Evolutionary conservation across 1,140 invertebrate species (phyloP), one percentile per base, ranked within the genome.

Genomic region (Hestina assimilis): DNA sequence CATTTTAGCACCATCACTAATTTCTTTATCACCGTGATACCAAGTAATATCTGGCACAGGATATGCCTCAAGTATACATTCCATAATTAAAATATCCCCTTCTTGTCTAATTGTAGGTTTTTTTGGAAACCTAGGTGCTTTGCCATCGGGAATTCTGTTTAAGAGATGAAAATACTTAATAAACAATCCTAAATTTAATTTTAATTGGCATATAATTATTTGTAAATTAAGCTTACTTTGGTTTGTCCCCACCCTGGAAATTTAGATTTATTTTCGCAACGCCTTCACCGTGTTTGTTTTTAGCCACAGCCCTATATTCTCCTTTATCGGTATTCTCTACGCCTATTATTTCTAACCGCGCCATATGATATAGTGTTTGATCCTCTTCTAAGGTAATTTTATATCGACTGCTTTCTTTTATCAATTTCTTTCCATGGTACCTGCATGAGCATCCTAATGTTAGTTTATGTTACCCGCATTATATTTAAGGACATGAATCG

Each of bases 31-130:
- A 35, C 95, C 96, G 72, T 97, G 96, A 88, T 93, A 98, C 97
- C 97, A 99, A 3, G 94, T 96, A 67, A 99, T 98, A 75, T 98
- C 97, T 51, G 97, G 97, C 38, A 96, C 92, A 12, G 97, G 97
- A 89, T 98, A 93, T 31, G 97, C 97, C 91, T 98, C 97, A 81
- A 99, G 89, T 72, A 97, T 90, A 88, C 97, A 99, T 90, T 98
- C 97, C 96, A 99, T 97, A 65, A 98, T 93, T 64, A 99, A 91
- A 45, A 96, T 83, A 83, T 98, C 97, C 33, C 97, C 97, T 60
- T 97, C 95, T 91, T 99, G 97, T 69, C 96, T 93, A 69, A 99
- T 99, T 21, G 96, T 97, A 46, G 97, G 97, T 87, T 98, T 98
- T 91, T 98, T 98, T 33, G 97, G 97, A 87, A 99, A 99, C 69